Base-by-base conservation (phyloP, 35 echinoderm and acorn worm species). In the Nesometra sesokonis region DNA sequence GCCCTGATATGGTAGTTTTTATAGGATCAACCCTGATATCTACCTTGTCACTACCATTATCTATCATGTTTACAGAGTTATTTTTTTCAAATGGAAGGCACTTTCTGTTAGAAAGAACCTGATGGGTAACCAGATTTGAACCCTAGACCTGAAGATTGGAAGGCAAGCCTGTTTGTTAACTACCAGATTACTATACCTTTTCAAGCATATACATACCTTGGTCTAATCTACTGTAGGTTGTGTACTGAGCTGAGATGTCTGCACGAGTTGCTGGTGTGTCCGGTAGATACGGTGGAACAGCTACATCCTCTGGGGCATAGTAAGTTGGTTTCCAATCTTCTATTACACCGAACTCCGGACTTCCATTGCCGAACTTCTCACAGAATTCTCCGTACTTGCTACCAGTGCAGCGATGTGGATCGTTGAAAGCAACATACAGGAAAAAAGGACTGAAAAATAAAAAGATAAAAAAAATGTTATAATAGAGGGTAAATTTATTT, bases 351-450 rank as follows among this genome's bases (percentile, higher is more conserved):
- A 29, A 82, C 33, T 82, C 90, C 0, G 88, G 76, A 27, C 87
- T 46, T 21, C 95, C 95, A 78, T 93, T 89, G 31, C 95, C 95
- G 52, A 91, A 97, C 77, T 91, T 93, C 84, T 97, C 95, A 88
- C 91, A 93, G 84, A 97, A 97, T 31, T 87, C 57, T 17, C 95
- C 95, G 17, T 77, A 91, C 29, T 77, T 39, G 23, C 78, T 83
- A 5, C 77, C 91, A 35, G 81, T 83, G 36, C 92, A 97, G 35
- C 95, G 91, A 84, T 97, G 95, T 29, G 84, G 83, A 47, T 97
- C 95, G 80, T 97, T 97, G 81, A 97, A 97, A 5, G 89, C 95
- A 57, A 97, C 89, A 80, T 97, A 97, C 38, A 97, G 85, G 37
- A 97, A 57, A 67, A 97, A 97, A 30, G 92, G 92, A 17, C 95